A percentile compares a stretch with the other conserved stretches of the same genome.
Evolutionary conservation across 2,797 vertebrate species (phyloP).

Genomic region (Trachops cirrhosus): DNA sequence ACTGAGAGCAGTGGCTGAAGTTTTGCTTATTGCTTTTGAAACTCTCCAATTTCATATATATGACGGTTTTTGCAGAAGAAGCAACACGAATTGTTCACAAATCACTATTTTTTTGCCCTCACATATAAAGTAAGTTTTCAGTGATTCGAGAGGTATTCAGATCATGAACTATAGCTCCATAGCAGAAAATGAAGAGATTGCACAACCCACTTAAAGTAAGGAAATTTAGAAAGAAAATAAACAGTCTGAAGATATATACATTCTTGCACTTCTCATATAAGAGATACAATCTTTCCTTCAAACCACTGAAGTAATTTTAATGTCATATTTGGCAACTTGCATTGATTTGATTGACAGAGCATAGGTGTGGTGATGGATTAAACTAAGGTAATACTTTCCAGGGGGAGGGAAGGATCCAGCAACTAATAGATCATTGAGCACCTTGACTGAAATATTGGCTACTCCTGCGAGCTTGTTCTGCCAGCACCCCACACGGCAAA

Average conservation of each 20-base stretch:
- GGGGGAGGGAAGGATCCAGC: background rate
- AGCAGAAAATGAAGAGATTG: background rate
- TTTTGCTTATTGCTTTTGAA: conserved; percentile 77
- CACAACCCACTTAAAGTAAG: background rate
- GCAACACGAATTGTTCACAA: background rate
- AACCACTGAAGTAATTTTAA: background rate
- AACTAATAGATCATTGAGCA: background rate
- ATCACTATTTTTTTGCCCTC: background rate
- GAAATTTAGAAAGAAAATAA: conserved; percentile 20
- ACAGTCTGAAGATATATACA: background rate
- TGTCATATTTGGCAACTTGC: background rate
- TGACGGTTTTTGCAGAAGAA: conserved; percentile 53
- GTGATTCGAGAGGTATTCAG: background rate
- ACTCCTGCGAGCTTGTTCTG: background rate
- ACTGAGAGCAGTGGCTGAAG: conserved; percentile 54
- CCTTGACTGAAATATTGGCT: background rate
- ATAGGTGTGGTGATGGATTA: background rate
- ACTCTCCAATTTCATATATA: conserved; percentile 40
- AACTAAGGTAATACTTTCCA: background rate
- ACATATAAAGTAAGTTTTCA: background rate
- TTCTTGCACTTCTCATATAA: background rate
- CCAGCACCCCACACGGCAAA: background rate
- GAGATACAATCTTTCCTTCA: background rate
- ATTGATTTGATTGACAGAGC: background rate
- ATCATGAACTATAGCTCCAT: background rate